These are phyloP conservation scores for Corythornis madagascariensis DNA, from an alignment of 2,113 vertebrate species.

Conservation along the genomic window DNA sequence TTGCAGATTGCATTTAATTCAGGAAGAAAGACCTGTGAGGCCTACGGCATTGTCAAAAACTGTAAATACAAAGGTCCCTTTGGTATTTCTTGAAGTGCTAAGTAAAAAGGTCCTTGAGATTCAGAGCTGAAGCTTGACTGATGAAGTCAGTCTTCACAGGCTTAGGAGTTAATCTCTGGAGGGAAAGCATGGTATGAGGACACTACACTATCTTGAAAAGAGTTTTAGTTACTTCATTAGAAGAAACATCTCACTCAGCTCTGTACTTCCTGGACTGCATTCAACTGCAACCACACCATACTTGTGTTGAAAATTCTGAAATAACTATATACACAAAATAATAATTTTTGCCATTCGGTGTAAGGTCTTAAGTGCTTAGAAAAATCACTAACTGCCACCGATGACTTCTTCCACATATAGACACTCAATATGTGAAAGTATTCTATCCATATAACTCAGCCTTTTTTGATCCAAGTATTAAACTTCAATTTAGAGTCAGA, in stretches of 20 bases:
- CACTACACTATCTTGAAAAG: neutral
- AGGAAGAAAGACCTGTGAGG: constrained; percentile 20
- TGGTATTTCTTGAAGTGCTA: constrained; percentile 43
- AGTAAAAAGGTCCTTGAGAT: constrained; percentile 11
- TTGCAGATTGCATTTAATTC: constrained; percentile 59
- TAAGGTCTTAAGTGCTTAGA: neutral
- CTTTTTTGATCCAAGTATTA: neutral
- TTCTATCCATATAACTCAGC: neutral
- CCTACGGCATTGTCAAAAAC: constrained; percentile 1
- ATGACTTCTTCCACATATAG: neutral
- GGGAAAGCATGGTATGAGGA: neutral
- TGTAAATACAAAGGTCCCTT: constrained; percentile 40
- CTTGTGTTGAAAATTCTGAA: neutral
- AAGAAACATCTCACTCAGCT: neutral
- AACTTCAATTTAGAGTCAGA: neutral
- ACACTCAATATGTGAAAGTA: neutral
- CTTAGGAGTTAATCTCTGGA: neutral
- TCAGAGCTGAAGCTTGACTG: neutral
- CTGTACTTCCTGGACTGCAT: neutral
- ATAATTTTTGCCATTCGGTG: neutral
- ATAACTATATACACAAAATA: neutral
- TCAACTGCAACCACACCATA: neutral
- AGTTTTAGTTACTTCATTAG: neutral
- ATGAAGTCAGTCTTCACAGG: neutral
- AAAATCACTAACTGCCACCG: neutral